Conservation (phyloP, 2,113 vertebrate species). For the Ia io region DNA sequence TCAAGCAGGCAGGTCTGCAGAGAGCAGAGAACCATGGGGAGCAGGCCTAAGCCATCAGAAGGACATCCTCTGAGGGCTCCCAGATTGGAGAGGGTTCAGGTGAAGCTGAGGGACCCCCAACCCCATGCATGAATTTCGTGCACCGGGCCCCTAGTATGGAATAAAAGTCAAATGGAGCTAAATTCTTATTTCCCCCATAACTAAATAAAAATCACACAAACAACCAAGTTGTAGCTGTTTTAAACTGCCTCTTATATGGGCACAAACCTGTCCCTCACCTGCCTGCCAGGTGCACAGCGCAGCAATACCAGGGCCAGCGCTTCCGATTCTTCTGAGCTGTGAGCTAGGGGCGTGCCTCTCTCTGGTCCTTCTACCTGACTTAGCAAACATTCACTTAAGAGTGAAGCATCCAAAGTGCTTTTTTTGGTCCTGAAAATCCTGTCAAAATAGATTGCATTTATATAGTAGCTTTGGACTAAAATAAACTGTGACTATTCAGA, state of each 20-base stretch:
- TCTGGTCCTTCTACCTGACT: constrained; percentile 3
- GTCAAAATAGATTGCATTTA: constrained; percentile 10
- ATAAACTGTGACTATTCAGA: constrained; percentile 9
- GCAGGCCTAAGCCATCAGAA: too few relatives aligned
- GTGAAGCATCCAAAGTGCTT: neutral
- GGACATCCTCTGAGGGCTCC: too few relatives aligned
- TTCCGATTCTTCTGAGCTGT: neutral
- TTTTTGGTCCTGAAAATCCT: constrained; percentile 54
- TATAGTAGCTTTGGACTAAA: neutral
- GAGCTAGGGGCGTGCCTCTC: neutral
- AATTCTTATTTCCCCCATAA: constrained; percentile 40
- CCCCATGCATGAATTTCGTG: too few relatives aligned
- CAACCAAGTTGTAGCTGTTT: neutral
- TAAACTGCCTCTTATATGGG: neutral
- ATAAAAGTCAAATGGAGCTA: neutral
- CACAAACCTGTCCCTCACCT: neutral
- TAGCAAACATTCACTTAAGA: constrained; percentile 19
- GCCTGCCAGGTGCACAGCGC: neutral
- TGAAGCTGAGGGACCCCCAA: too few relatives aligned
- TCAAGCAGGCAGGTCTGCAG: too few relatives aligned
- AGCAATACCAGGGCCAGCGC: neutral
- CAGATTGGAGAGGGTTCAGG: too few relatives aligned
- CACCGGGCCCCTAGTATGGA: neutral
- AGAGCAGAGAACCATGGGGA: too few relatives aligned
- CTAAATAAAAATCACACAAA: neutral